Base-by-base conservation (phyloP, 2,797 vertebrate species). In the Sebastes baramenuke region DNA sequence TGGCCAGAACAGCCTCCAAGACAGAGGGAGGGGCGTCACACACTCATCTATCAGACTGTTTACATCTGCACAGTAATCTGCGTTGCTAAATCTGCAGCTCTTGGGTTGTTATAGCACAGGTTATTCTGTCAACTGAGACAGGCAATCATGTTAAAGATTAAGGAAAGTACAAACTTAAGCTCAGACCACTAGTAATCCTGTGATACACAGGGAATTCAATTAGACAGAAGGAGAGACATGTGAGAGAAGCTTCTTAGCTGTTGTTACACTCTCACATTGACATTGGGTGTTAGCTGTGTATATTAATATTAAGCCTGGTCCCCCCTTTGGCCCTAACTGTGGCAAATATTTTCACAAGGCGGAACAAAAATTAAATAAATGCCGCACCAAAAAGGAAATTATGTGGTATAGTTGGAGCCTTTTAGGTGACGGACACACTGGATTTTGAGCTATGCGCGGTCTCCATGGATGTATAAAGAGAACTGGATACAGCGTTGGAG, bases 71-170 rank as follows among this genome's bases (percentile, higher is more conserved):
- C 71, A 75, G 72, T 54, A 71, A 77, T 79, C 27, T 65, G 29
- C 11, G 16, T 72, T 27, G 8, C 36, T 42, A 60, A 25, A n/a
- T 75, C 52, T 61, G 65, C 64, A 59, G 71, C 65, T 64, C 25
- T 29, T 25, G 59, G 46, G 54, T 24, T 77, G 32, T 79, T 56
- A 32, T 67, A 46, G 14, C 52, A 71, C 30, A 64, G 34, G 69
- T 77, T 80, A 60, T 75, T 74, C 72, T 74, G 27, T 72, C 42
- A 80, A 69, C 30, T 61, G 65, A 75, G 80, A 80, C 30, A 55
- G 67, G 77, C 81, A 84, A 82, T 84, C 78, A 66, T 70, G 72
- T 77, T 67, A 66, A 74, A 86, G 80, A 88, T 85, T 85, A 88
- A 25, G 38, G 71, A 34, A 76, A 80, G 67, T 76, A 78, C 62